phyloP scores from a whole-genome alignment of 2,888 invertebrate genomes.

The Dysmachus trigonus region DNA sequence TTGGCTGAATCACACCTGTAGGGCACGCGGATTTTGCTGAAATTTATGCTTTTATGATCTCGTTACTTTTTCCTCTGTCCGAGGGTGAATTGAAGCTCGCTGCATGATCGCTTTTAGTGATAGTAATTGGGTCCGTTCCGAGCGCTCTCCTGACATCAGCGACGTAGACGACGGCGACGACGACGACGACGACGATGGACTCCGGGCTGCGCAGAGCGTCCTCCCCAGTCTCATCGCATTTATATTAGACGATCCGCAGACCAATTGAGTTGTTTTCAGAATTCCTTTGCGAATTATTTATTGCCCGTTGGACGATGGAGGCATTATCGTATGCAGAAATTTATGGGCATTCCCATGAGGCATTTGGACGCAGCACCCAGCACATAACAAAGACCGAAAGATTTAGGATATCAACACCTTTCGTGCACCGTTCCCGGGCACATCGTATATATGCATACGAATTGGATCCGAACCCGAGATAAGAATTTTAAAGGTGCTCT shows the following conservation, averaged over 20 bases:
- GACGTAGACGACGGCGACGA: too few relatives aligned
- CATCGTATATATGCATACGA: constrained; percentile 28
- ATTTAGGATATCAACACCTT: constrained; percentile 44
- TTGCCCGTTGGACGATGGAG: constrained; percentile 21
- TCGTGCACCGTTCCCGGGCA: neutral
- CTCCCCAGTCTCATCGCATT: neutral
- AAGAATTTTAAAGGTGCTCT: constrained; percentile 25
- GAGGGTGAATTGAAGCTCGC: constrained; percentile 14
- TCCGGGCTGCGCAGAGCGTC: neutral
- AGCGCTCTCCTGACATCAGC: constrained; percentile 1
- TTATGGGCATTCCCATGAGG: constrained; percentile 44
- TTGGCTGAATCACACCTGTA: constrained; percentile 31
- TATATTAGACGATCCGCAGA: constrained; percentile 23
- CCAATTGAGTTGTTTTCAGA: constrained; percentile 37
- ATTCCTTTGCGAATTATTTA: constrained; percentile 38
- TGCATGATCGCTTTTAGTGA: constrained; percentile 4
- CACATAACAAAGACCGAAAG: constrained; percentile 35
- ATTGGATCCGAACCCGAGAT: constrained; percentile 22
- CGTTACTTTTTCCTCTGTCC: neutral
- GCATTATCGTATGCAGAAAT: constrained; percentile 42
- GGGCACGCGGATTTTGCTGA: constrained; percentile 12
- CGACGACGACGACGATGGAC: too few relatives aligned
- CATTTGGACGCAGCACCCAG: constrained; percentile 25
- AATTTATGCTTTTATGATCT: constrained; percentile 34
- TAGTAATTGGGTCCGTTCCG: constrained; percentile 3